These are phyloP conservation scores for Dendrolimus punctatus DNA, from an alignment of 1,140 invertebrate genomes.

Conservation along the genomic window DNA sequence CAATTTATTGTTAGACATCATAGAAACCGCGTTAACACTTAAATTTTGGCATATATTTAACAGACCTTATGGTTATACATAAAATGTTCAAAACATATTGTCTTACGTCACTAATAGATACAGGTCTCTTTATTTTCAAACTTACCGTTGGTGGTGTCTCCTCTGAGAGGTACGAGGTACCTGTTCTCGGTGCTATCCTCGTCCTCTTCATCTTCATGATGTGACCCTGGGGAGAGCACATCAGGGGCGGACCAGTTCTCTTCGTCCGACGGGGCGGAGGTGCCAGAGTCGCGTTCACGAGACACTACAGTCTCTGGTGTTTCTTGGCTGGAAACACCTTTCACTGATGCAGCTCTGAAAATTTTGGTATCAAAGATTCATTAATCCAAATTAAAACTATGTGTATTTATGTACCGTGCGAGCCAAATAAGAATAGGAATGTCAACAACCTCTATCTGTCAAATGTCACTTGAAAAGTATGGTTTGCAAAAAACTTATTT, in stretches of 20 bases:
- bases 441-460: too few relatives aligned
- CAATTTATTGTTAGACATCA: too few relatives aligned
- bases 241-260: slow-evolving; percentile 32
- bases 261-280: slow-evolving; percentile 11
- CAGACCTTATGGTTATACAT: too few relatives aligned
- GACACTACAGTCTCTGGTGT: slow-evolving; percentile 11
- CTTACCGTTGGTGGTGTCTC: slow-evolving; percentile 27
- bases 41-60: too few relatives aligned
- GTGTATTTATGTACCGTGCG: too few relatives aligned
- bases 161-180: slow-evolving; percentile 36
- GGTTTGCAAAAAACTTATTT: too few relatives aligned
- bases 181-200: slow-evolving; percentile 21
- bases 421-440: too few relatives aligned
- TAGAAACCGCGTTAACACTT: too few relatives aligned
- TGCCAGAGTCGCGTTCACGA: slow-evolving; percentile 9
- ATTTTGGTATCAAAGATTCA: not conserved
- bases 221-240: slow-evolving; percentile 49
- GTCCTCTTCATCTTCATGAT: slow-evolving; percentile 28
- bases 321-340: slow-evolving; percentile 22
- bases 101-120: too few relatives aligned
- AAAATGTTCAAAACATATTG: too few relatives aligned
- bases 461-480: too few relatives aligned
- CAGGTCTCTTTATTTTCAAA: not conserved
- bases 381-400: not conserved
- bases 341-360: slow-evolving; percentile 32